Evolutionary conservation across 2,113 vertebrate genomes (phyloP).

Genomic region (Eulemur rufifrons): DNA sequence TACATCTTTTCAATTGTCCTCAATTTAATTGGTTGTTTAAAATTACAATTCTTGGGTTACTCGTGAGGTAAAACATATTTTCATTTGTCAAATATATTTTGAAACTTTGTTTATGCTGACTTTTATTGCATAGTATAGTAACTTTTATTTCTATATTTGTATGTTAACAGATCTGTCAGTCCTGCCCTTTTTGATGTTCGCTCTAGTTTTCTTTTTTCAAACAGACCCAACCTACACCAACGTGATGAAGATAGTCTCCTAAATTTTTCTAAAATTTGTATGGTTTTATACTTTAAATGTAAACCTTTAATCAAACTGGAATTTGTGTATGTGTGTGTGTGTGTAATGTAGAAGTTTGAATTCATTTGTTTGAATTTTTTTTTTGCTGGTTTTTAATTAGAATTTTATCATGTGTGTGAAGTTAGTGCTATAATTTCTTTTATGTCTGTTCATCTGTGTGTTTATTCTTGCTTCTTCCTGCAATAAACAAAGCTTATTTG

Average conservation of each 20-base stretch:
- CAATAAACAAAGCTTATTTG: neutral
- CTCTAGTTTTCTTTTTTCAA: neutral
- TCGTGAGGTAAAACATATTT: neutral
- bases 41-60: neutral
- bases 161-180: neutral
- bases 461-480: neutral
- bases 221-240: neutral
- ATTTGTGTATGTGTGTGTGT: neutral
- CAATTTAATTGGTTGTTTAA: neutral
- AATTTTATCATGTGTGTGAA: constrained; percentile 2
- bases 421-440: neutral
- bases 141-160: neutral
- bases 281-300: neutral
- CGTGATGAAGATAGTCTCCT: neutral
- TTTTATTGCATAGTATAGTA: neutral
- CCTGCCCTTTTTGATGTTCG: neutral
- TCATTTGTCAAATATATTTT: neutral
- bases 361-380: neutral
- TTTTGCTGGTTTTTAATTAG: neutral
- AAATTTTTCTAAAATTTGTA: neutral
- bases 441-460: neutral
- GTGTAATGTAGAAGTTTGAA: neutral
- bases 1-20: neutral
- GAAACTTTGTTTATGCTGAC: neutral
- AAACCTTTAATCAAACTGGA: neutral